Evolutionary conservation across 2,888 invertebrate genomes (phyloP).

Genomic region (Tetragonisca angustula): DNA sequence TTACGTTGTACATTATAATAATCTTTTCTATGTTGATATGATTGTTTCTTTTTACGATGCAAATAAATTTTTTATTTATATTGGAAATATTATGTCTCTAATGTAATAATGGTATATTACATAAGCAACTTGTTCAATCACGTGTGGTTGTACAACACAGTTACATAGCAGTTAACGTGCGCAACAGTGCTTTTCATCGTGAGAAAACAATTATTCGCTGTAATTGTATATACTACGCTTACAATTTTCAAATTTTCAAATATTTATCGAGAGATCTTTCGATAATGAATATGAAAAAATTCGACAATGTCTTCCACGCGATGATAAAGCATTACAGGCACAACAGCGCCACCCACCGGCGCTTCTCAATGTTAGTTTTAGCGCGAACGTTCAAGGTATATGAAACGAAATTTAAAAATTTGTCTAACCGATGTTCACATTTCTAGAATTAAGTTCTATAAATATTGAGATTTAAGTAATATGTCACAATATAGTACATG

Average conservation of each 20-base stretch:
- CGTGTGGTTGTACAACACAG: background rate
- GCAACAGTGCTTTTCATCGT: background rate
- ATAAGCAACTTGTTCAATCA: conserved; percentile 15
- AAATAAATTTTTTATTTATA: background rate
- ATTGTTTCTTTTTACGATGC: too few species aligned
- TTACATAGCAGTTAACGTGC: background rate
- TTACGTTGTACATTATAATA: background rate
- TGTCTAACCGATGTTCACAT: background rate
- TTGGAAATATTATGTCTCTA: too few species aligned
- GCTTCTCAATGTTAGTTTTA: conserved; percentile 21
- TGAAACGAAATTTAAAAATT: background rate
- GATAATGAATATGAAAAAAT: conserved; percentile 48
- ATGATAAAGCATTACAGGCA: background rate
- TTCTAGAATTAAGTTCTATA: background rate
- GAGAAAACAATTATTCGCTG: background rate
- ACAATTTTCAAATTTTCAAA: background rate
- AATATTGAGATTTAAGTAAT: background rate
- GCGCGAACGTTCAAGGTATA: conserved; percentile 51
- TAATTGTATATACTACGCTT: too few species aligned
- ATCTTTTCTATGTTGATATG: background rate
- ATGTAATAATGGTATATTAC: conserved; percentile 13
- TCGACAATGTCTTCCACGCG: conserved; percentile 43
- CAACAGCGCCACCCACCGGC: conserved; percentile 17
- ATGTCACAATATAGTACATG: too few species aligned
- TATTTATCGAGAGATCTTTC: background rate